These are phyloP conservation scores for Loripinus fragilis DNA, from an alignment of 2,888 invertebrate genomes.

Conservation along the genomic window DNA sequence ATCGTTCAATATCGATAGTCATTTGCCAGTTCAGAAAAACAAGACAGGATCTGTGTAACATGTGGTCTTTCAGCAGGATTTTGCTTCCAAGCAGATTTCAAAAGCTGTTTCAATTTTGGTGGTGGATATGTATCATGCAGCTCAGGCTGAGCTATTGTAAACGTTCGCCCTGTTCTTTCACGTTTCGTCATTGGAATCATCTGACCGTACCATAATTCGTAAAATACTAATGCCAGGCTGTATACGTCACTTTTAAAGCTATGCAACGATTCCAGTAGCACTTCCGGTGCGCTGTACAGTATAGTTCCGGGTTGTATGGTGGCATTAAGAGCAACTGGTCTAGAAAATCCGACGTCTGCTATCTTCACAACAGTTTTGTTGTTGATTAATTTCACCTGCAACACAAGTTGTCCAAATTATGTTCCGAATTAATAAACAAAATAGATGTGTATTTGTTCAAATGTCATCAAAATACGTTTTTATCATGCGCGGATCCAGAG, in stretches of 20 bases:
- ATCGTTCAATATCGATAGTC: not conserved
- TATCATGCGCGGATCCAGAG: too few species aligned
- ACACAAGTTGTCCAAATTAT: too few species aligned
- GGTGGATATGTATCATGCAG: not conserved
- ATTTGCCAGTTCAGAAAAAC: not conserved
- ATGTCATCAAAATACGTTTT: too few species aligned
- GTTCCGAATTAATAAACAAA: too few species aligned
- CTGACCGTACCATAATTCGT: constrained; percentile 3
- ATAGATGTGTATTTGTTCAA: too few species aligned
- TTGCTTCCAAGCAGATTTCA: not conserved
- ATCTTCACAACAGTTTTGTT: not conserved
- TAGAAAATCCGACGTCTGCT: constrained; percentile 20
- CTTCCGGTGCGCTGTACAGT: not conserved
- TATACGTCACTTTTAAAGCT: not conserved
- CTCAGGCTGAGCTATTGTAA: not conserved
- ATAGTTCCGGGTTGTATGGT: not conserved
- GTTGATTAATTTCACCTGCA: constrained; percentile 14
- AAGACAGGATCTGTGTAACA: not conserved
- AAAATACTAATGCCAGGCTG: not conserved
- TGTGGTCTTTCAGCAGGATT: not conserved
- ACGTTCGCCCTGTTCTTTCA: not conserved
- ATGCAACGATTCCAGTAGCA: not conserved
- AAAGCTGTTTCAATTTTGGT: not conserved
- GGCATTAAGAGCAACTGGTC: not conserved
- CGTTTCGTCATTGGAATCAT: not conserved